Evolutionary conservation across 64 coral and sea anemone species (phyloP), one percentile per base, ranked within the genome.

Genomic region (Exaiptasia diaphana): DNA sequence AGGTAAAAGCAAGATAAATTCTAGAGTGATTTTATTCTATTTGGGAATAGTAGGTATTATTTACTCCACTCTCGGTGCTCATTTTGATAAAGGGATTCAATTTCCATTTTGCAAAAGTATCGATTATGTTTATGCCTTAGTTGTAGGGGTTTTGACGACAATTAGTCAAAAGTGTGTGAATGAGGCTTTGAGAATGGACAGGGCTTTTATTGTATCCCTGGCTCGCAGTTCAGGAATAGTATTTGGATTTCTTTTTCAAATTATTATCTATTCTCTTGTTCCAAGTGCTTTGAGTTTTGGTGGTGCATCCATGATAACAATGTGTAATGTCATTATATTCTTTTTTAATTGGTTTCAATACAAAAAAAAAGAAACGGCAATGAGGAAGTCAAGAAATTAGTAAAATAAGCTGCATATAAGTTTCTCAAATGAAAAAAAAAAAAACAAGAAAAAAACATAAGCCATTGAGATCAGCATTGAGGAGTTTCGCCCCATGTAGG

Each of bases 241-340:
- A 1, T 64, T 82, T 34, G 54, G 54, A 5, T 89, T 82, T 41
- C 50, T 89, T 22, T 33, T 89, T 7, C 86, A 89, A 39, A 30
- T 74, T 36, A 37, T 82, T 17, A 46, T 75, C 18, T 52, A 75
- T 30, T 5, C 33, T 6, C 17, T 61, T 13, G 20, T 50, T 11
- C 67, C 78, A 54, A 67, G 30, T 55, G 58, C 39, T 17, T 50
- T 74, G 6, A 89, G 77, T 82, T 72, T 89, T 74, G 77, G 77
- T 21, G 78, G 86, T 0, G 57, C 86, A 5, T 26, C 70, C 6
- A 27, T 89, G 24, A 53, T 89, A 25, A 33, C 60, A 4, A 40
- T 89, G 29, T 81, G 86, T 24, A 89, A 89, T 53, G 12, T 81
- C 21, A 21, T 63, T 50, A 65, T 89, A 31, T 89, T 82, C 18